Conservation (phyloP, 2,113 vertebrate species). For the Periophthalmodon schlosseri region DNA sequence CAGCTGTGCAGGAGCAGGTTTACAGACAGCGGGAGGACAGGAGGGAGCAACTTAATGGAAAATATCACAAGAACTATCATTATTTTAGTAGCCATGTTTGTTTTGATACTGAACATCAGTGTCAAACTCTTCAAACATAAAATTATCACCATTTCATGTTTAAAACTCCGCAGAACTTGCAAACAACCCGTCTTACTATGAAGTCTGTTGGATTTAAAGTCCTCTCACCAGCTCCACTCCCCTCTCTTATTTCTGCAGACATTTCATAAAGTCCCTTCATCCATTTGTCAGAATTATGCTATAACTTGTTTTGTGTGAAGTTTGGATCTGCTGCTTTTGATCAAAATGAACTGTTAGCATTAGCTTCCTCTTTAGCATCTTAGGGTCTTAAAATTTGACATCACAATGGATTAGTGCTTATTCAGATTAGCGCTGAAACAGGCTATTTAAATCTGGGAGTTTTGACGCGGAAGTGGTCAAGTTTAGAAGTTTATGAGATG, state of each 20-base stretch:
- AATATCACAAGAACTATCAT: no score
- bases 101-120: no score
- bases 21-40: no score
- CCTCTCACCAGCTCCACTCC: neutral
- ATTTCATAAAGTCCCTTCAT: neutral
- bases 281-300: neutral
- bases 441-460: neutral
- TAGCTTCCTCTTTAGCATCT: neutral
- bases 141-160: no score
- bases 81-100: no score
- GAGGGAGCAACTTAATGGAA: no score
- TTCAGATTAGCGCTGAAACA: neutral
- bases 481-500: neutral
- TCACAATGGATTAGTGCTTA: neutral
- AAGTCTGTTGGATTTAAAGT: no score
- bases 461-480: constrained; percentile 7
- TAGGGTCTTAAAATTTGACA: neutral
- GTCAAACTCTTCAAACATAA: no score
- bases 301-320: neutral
- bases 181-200: no score
- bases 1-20: no score
- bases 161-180: no score
- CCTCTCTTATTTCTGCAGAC: neutral
- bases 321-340: neutral
- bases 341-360: neutral